A percentile compares a stretch with the other conserved stretches of the same genome.
phyloP scores from a whole-genome alignment of 2,797 vertebrate genomes.

The Micromesistius poutassou region DNA sequence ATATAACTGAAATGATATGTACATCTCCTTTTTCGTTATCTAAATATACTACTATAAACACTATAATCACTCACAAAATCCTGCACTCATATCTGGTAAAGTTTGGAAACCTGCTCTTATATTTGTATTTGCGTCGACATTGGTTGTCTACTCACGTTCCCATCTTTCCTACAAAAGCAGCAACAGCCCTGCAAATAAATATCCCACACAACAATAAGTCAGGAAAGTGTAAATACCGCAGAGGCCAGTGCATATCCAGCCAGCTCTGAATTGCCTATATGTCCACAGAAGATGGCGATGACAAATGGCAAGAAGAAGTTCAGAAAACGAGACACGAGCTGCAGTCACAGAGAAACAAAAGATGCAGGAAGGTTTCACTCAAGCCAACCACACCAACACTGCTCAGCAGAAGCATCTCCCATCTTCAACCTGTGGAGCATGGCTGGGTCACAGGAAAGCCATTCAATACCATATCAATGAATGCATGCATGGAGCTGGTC shows the following conservation, averaged over 20 bases:
- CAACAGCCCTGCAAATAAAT: neutral
- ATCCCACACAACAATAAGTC: neutral
- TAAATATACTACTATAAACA: neutral
- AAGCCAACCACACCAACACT: neutral
- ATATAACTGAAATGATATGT: neutral
- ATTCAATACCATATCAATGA: neutral
- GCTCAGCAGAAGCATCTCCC: neutral
- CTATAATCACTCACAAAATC: too few relatives aligned
- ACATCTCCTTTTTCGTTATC: neutral
- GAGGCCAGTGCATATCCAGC: constrained; percentile 74
- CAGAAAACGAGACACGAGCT: constrained; percentile 73
- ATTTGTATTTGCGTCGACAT: too few relatives aligned
- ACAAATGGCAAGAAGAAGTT: constrained; percentile 69
- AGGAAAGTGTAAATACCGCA: constrained; percentile 56
- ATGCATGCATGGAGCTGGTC: neutral
- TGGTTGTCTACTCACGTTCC: too few relatives aligned
- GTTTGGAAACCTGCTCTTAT: neutral
- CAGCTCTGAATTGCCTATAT: constrained; percentile 70
- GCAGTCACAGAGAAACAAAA: constrained; percentile 30
- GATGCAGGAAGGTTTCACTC: neutral
- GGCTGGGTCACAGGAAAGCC: neutral
- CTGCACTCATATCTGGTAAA: neutral
- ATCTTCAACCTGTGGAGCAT: neutral
- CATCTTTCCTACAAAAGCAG: neutral
- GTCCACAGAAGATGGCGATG: constrained; percentile 72